These are phyloP conservation scores for Neosalanx taihuensis DNA, from an alignment of 2,797 vertebrate species.

Conservation along the genomic window DNA sequence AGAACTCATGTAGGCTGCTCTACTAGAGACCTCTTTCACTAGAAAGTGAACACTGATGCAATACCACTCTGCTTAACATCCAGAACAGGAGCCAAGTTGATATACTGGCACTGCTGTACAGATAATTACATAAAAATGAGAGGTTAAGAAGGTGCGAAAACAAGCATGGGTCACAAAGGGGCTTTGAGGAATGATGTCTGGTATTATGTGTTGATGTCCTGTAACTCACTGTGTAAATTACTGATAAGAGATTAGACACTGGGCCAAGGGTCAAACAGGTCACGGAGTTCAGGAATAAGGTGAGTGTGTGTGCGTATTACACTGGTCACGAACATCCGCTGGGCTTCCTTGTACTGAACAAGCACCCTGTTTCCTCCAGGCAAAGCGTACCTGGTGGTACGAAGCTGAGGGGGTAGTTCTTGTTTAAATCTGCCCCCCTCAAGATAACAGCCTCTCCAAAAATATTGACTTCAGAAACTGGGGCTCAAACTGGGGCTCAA, in stretches of 20 bases:
- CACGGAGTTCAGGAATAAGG: conserved; percentile 30
- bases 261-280: conserved; percentile 23
- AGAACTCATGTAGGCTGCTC: conserved; percentile 50
- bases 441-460: too few species aligned
- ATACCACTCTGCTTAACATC: not conserved
- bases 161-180: too few species aligned
- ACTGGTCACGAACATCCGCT: not conserved
- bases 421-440: too few species aligned
- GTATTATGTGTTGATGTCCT: not conserved
- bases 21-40: conserved; percentile 32
- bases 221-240: not conserved
- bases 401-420: too few species aligned
- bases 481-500: too few species aligned
- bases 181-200: not conserved
- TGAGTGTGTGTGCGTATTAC: conserved; percentile 1
- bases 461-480: not conserved
- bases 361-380: conserved; percentile 29
- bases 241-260: conserved; percentile 22
- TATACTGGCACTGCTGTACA: not conserved
- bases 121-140: not conserved
- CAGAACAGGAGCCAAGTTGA: not conserved
- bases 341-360: conserved; percentile 23
- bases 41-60: not conserved
- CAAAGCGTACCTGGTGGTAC: conserved; percentile 1
- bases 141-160: not conserved